A percentile compares a stretch with the other conserved stretches of the same genome.
Conservation (phyloP, 2,888 invertebrate species). For the Dasysyrphus albostriatus region DNA sequence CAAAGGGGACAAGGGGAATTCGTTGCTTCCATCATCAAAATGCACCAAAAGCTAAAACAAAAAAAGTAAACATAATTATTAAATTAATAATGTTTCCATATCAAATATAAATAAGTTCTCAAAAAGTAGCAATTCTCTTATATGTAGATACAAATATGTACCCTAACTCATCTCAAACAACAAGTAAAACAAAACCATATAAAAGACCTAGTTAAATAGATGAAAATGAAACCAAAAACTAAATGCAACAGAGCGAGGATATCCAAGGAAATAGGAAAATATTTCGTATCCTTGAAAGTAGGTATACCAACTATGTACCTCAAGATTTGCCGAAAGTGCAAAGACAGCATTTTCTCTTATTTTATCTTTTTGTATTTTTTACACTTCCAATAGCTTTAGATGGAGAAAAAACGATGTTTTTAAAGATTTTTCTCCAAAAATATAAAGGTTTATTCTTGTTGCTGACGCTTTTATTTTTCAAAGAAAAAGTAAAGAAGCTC, state of each 20-base stretch:
- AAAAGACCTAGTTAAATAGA: conserved; percentile 29
- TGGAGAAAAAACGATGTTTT: background rate
- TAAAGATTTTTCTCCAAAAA: background rate
- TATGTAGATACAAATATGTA: background rate
- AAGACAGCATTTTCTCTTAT: conserved; percentile 22
- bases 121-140: background rate
- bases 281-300: conserved; percentile 56
- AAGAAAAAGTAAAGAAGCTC: conserved; percentile 33
- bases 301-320: conserved; percentile 22
- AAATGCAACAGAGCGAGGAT: conserved; percentile 43
- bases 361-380: conserved; percentile 12
- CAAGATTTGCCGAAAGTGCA: conserved; percentile 64
- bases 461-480: conserved; percentile 64
- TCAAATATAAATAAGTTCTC: too few relatives aligned
- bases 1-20: too few relatives aligned
- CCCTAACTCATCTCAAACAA: background rate
- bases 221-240: conserved; percentile 49
- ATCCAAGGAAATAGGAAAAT: conserved; percentile 52
- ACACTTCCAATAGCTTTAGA: conserved; percentile 38
- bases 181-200: background rate
- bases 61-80: too few relatives aligned
- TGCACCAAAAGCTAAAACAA: too few relatives aligned
- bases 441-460: conserved; percentile 38
- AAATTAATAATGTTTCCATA: too few relatives aligned
- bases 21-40: too few relatives aligned